Evolutionary conservation across 2,888 invertebrate genomes (phyloP), one percentile per base, ranked within the genome.

Genomic region (Limulus polyphemus): DNA sequence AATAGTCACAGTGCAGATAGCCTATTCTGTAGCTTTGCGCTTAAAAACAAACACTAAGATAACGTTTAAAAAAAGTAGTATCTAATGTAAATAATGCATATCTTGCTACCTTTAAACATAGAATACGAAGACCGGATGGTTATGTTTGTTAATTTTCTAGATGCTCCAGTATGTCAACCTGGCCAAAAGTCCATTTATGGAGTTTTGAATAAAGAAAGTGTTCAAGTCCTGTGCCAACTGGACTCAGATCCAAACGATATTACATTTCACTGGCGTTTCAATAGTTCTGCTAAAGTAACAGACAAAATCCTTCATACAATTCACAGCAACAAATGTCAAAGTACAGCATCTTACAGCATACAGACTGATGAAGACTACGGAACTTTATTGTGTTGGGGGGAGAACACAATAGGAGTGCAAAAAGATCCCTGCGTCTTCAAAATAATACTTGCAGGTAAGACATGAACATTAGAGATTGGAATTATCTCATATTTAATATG

Each of bases 211-310:
- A 62, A 64, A 16, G 70, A 69, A 58, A 54, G 67, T 17, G 70
- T 69, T 4, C 62, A 66, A 11, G 62, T 66, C 10, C 56, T 65
- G 5, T 70, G 70, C 52, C 68, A 70, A 57, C 57, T 70, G 7
- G 69, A 69, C n/a, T 63, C 69, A 2, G 70, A 70, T 64, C 70
- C 70, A 4, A 57, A 63, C 11, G 67, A 71, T 56, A 86, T 87
- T 71, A 85, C 84, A 74, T 93, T 92, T 80, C 85, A 88, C 71
- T 92, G 92, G 92, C 90, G 90, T 80, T 91, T 92, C 80, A 92
- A 92, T 80, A 90, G 88, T 77, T 88, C 90, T 50, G 72, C 71
- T 2, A 59, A 65, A 47, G 64, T 55, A n/a, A 56, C 62, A n/a
- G 68, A 65, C 11, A 51, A 68, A 11, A n/a, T 50, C 0, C 57